These are phyloP conservation scores for Crocodylus rhombifer DNA, from an alignment of 2,797 vertebrate species.

Conservation along the genomic window DNA sequence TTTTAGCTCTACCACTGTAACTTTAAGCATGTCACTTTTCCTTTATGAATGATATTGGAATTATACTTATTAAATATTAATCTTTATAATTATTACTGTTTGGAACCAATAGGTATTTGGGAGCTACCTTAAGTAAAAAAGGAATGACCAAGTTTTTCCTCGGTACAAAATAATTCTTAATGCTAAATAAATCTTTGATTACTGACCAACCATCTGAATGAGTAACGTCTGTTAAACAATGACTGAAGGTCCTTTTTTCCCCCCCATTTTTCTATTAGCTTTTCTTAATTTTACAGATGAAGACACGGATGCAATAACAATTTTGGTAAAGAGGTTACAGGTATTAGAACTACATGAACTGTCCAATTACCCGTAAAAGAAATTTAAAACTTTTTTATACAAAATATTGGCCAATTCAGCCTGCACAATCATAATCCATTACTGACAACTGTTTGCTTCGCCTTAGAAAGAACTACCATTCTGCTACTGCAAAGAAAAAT, in stretches of 20 bases:
- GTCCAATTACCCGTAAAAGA: slow-evolving; percentile 9
- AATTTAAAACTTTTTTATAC: slow-evolving; percentile 30
- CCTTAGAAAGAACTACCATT: slow-evolving; percentile 52
- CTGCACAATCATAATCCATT: slow-evolving; percentile 37
- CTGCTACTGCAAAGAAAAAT: slow-evolving; percentile 64
- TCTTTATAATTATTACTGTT: neutral
- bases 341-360: neutral
- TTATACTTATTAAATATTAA: neutral
- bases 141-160: slow-evolving; percentile 25
- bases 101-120: neutral
- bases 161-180: slow-evolving; percentile 39
- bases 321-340: slow-evolving; percentile 1
- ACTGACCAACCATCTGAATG: slow-evolving; percentile 20
- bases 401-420: slow-evolving; percentile 21
- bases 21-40: neutral
- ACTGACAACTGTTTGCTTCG: slow-evolving; percentile 42
- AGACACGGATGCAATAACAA: slow-evolving; percentile 4
- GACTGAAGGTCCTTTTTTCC: neutral
- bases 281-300: slow-evolving; percentile 22
- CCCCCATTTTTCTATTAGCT: neutral
- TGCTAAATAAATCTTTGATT: slow-evolving; percentile 8
- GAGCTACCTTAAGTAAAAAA: neutral
- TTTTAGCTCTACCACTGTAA: neutral
- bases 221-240: slow-evolving; percentile 20
- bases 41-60: neutral